Evolutionary conservation across 2,113 vertebrate genomes (phyloP), one percentile per base, ranked within the genome.

Genomic region (Lampris incognitus): DNA sequence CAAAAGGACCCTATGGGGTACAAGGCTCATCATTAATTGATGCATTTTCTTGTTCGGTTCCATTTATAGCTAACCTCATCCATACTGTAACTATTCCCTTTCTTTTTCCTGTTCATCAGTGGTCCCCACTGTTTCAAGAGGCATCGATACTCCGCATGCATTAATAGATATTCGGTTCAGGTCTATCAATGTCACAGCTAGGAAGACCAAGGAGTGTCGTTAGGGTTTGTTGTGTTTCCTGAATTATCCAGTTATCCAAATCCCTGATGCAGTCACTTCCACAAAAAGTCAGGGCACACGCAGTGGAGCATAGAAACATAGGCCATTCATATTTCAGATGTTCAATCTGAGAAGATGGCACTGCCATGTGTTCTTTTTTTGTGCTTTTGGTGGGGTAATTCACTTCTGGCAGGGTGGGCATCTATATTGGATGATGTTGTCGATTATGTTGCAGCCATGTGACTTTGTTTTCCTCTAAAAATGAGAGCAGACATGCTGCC

Each of bases 301-400:
- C 73, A 39, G 69, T 6, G 49, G 77, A 77, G 72, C 69, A 56
- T 65, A 67, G 36, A 74, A 72, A 49, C 79, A 57, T 37, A 61
- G 42, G 58, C 70, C 79, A 87, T 90, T 5, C 86, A 87, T 90
- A 84, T 90, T 91, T 92, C 87, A 91, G 79, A 87, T 39, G 74
- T 66, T 84, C 75, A 60, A 24, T 81, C 52, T 46, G 84, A 86
- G 84, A 69, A 74, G 77, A 71, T 61, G 76, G 74, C 77, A 62
- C 55, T 6, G 54, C 57, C 63, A 46, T 81, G 59, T 70, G 76
- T 41, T 78, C 61, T n/a, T 61, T 50, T 1, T 8, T 63, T 55
- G 24, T 61, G 58, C 82, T 78, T 64, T 69, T 44, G 41, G 60
- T 41, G 38, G 46, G 42, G 60, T 71, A 6, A 71, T 66, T 54